Evolutionary conservation across 1,140 invertebrate species (phyloP), one percentile per base, ranked within the genome.

Genomic region (Penaeus indicus): DNA sequence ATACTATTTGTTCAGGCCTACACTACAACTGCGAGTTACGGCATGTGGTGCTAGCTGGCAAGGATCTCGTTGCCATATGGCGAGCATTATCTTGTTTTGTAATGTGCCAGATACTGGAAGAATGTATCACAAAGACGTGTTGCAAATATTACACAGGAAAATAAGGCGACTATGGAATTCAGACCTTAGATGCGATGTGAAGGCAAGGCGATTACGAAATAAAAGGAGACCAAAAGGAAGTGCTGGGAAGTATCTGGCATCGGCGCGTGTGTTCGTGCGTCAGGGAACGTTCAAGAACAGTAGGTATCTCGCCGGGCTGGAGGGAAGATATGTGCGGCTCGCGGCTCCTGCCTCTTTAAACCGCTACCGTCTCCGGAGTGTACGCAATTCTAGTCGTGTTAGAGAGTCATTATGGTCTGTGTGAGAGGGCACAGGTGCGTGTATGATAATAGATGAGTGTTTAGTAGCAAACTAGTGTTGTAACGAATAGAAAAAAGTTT

Each of bases 391-490:
- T 81, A 86, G 63, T 80, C 38, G 63, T 67, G 77, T 77, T 42
- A 69, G 77, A 79, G 77, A 67, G 77, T 81, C 85, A 86, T 80
- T 86, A 86, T 86, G 85, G 85, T 86, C 77, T 81, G 85, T 86
- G 85, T 86, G 77, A 79, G 85, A 86, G 63, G 85, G 77, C 85
- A 86, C 62, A 67, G 85, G 85, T 86, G 85, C 78, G 63, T 86
- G 22, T 86, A 86, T 80, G 85, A 86, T 80, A 78, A 86, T 86
- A 86, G 85, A 86, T 86, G 78, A 86, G 42, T 79, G 60, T 62
- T 47, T 62, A 47, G 47, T 54, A 54, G 47, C 47, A 61, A 86
- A 81, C 78, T 79, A 64, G 85, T 86, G 38, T 80, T 80, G 79
- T 67, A 63, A 5, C 47, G 47, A 54, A 54, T 7, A 54, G 47